Percentiles rank a stretch among this genome's conserved stretches.
phyloP scores from a whole-genome alignment of 2,797 vertebrate genomes.

The Crenuchus spilurus region DNA sequence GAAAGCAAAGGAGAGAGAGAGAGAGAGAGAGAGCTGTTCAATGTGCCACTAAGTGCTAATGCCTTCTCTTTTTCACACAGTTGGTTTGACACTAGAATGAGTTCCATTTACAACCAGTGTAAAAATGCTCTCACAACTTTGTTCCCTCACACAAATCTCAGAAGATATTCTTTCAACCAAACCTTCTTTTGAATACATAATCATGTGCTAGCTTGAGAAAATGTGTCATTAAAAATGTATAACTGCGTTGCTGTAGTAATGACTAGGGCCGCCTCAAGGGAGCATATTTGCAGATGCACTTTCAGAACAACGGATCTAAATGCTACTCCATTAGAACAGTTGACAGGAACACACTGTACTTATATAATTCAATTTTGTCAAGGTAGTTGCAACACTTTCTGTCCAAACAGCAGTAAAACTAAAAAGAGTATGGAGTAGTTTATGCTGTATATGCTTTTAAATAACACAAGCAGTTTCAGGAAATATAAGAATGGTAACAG shows the following conservation, averaged over 20 bases:
- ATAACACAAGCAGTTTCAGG: too few relatives aligned
- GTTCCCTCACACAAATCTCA: conserved; percentile 6
- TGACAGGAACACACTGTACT: not conserved
- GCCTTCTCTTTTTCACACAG: conserved; percentile 20
- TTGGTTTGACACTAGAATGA: conserved; percentile 22
- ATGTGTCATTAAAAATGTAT: conserved; percentile 5
- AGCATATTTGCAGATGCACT: conserved; percentile 6
- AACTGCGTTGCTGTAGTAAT: conserved; percentile 4
- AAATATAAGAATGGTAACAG: not conserved
- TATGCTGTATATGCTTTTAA: not conserved
- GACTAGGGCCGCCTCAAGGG: not conserved
- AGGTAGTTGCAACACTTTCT: not conserved
- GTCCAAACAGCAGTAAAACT: not conserved
- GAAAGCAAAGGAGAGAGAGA: not conserved
- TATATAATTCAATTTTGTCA: not conserved
- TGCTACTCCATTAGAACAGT: conserved; percentile 8
- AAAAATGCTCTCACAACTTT: conserved; percentile 6
- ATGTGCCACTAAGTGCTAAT: conserved; percentile 11
- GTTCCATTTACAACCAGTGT: conserved; percentile 12
- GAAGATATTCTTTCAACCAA: not conserved
- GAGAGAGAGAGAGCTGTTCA: not conserved
- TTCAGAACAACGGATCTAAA: conserved; percentile 14
- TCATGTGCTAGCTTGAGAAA: not conserved
- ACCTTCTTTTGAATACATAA: not conserved
- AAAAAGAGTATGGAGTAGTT: not conserved